Conservation (phyloP, 2,113 vertebrate genomes). For the Mobula birostris region DNA sequence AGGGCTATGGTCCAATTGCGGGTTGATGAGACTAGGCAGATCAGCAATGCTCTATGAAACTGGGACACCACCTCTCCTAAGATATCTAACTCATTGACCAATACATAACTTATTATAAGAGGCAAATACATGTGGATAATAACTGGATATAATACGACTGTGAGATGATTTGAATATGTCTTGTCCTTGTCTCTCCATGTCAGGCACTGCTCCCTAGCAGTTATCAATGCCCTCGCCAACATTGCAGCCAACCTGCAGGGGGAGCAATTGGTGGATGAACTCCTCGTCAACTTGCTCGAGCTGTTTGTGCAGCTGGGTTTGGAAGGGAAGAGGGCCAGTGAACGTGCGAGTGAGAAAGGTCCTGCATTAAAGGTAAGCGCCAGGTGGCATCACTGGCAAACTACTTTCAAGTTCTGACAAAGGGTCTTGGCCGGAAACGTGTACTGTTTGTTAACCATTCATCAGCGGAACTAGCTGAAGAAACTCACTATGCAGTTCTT, state of each 20-base stretch:
- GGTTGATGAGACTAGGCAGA: too few species aligned
- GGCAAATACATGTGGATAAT: neutral
- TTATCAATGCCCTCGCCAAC: conserved; percentile 92
- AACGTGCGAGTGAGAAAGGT: conserved; percentile 89
- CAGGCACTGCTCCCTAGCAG: conserved; percentile 91
- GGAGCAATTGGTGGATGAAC: conserved; percentile 83
- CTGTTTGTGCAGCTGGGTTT: conserved; percentile 94
- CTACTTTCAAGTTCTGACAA: too few species aligned
- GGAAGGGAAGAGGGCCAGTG: conserved; percentile 89
- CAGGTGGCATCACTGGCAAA: neutral
- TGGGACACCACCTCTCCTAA: neutral
- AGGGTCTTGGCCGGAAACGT: too few species aligned
- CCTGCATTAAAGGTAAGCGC: conserved; percentile 75
- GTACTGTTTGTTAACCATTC: too few species aligned
- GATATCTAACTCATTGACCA: neutral
- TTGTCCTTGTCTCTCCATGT: conserved; percentile 32
- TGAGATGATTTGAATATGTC: neutral
- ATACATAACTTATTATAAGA: neutral
- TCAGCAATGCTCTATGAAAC: too few species aligned
- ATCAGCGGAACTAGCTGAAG: too few species aligned
- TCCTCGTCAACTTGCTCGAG: conserved; percentile 89
- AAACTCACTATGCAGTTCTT: too few species aligned
- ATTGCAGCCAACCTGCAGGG: conserved; percentile 92
- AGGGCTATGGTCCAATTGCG: too few species aligned
- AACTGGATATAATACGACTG: neutral